Evolutionary conservation across 1,140 invertebrate species (phyloP), one percentile per base, ranked within the genome.

Genomic region (Drosophila nebulosa): DNA sequence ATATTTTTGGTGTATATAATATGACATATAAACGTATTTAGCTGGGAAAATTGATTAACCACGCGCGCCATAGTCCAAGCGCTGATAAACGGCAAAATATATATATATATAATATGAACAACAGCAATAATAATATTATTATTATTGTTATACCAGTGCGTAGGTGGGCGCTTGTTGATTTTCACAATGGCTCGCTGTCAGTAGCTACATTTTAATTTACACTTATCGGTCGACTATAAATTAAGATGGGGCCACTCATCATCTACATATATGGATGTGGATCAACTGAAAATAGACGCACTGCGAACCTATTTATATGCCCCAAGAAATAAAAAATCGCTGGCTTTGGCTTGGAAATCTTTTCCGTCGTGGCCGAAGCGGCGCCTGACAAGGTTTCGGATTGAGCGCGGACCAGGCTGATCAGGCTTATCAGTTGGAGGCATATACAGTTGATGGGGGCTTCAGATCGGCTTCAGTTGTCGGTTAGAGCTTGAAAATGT

Each of bases 11-110:
- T 32, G 7, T 3, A 6, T 7, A 46, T 46, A 21, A 21, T 21
- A 10, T 46, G 39, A 46, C 39, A 46, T 46, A 42, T 42, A 42
- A 7, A 42, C 9, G 6, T 46, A 9, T 46, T 16, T 46, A 57
- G 69, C 79, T 78, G 79, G 79, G 79, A 78, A 83, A 83, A 74
- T 74, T 78, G 79, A 84, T 84, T 79, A 84, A 71, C 74, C 64
- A 50, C 61, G 57, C 64, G 61, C 50, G 52, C 6, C 52, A 60
- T n/a, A 64, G 69, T 30, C 70, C n/a, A n/a, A n/a, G 78, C 61
- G 71, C 60, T 74, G 74, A 73, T 69, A 73, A 72, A 65, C 35
- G 21, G 16, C 18, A 9, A 21, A 46, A 46, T 21, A 18, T 46
- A 42, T 18, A 18, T 9, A 46, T n/a, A 46, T 21, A 46, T 71